These are phyloP conservation scores for Pachydiplax longipennis DNA, from an alignment of 2,888 invertebrate species.

Conservation along the genomic window DNA sequence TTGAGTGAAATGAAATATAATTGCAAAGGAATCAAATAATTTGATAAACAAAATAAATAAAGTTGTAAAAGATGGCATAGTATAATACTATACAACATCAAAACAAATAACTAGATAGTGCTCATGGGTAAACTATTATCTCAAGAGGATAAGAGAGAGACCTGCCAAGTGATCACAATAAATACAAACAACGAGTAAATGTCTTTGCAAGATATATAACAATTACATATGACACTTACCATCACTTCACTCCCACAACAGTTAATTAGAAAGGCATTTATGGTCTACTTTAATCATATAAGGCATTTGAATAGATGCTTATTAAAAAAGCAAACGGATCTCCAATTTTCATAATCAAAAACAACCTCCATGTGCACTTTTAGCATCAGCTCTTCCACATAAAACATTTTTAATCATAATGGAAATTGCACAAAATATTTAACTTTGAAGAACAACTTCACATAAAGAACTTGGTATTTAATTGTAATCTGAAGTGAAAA, in stretches of 20 bases:
- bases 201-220: background rate
- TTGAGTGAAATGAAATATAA: background rate
- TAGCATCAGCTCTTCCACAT: background rate
- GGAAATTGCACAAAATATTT: too few species aligned
- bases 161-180: background rate
- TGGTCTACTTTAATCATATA: constrained; percentile 26
- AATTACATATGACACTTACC: background rate
- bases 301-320: constrained; percentile 6
- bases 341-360: background rate
- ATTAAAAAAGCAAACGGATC: constrained; percentile 4
- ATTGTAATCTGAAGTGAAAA: background rate
- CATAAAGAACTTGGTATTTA: too few species aligned
- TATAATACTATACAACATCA: background rate
- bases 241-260: background rate
- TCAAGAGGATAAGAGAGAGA: background rate
- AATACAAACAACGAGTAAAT: background rate
- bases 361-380: background rate
- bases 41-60: background rate
- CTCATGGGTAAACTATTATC: background rate
- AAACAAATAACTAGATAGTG: background rate
- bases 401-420: too few species aligned
- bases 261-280: constrained; percentile 20
- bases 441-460: too few species aligned
- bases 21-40: background rate
- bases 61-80: background rate